phyloP scores from a whole-genome alignment of 2,888 invertebrate genomes.

The Caradrina kadenii region DNA sequence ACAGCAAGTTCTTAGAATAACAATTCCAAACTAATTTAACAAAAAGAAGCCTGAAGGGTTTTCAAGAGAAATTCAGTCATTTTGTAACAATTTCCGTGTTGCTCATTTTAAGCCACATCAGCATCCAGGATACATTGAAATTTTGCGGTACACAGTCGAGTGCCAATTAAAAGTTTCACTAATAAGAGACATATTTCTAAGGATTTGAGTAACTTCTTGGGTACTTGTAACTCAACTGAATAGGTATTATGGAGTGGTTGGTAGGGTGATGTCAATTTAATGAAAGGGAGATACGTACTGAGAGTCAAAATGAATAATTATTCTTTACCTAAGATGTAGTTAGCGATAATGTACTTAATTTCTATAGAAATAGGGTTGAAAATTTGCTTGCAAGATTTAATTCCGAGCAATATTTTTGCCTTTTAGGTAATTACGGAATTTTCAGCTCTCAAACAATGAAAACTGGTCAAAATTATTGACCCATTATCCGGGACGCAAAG shows the following conservation, averaged over 20 bases:
- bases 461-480: too few species aligned
- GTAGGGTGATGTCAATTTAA: neutral
- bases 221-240: conserved; percentile 11
- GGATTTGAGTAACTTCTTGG: conserved; percentile 11
- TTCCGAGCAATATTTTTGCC: too few species aligned
- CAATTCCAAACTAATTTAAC: conserved; percentile 10
- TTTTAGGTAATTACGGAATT: too few species aligned
- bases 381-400: too few species aligned
- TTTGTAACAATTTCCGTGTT: conserved; percentile 20
- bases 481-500: too few species aligned
- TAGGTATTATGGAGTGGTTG: neutral
- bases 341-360: too few species aligned
- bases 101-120: neutral
- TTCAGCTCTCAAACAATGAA: too few species aligned
- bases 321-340: too few species aligned
- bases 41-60: conserved; percentile 22
- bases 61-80: conserved; percentile 17
- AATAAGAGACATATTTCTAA: conserved; percentile 14
- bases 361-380: too few species aligned
- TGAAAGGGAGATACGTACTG: too few species aligned
- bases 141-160: neutral
- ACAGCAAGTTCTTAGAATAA: conserved; percentile 7
- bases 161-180: conserved; percentile 39
- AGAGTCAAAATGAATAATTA: too few species aligned
- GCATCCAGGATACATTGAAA: conserved; percentile 15